These are phyloP conservation scores for Cirrhinus molitorella DNA, from an alignment of 2,797 vertebrate species.

Conservation along the genomic window DNA sequence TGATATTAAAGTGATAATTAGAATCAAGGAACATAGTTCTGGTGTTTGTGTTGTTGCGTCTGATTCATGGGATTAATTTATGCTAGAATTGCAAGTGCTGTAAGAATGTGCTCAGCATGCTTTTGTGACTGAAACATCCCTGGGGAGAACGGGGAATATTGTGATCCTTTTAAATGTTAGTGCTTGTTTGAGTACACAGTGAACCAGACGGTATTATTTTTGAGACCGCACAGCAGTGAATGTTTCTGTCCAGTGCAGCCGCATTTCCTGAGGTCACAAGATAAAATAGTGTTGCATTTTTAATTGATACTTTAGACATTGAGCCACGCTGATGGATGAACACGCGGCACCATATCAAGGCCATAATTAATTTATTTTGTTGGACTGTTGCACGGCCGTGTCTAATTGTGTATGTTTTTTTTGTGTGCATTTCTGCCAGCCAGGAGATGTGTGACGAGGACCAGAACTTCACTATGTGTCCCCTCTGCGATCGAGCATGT, in stretches of 20 bases:
- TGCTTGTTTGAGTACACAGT: background rate
- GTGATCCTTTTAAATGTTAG: slow-evolving; percentile 34
- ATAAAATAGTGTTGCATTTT: slow-evolving; percentile 35
- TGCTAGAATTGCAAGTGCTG: slow-evolving; percentile 2
- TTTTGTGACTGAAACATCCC: slow-evolving; percentile 17
- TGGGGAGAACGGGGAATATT: slow-evolving; percentile 4
- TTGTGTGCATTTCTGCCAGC: slow-evolving; percentile 72
- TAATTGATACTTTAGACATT: slow-evolving; percentile 36
- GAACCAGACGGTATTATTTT: background rate
- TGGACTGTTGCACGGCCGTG: slow-evolving; percentile 11
- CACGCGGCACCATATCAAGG: background rate
- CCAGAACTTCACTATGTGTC: slow-evolving; percentile 97
- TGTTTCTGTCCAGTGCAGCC: background rate
- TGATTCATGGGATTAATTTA: slow-evolving; percentile 17
- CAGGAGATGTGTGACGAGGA: slow-evolving; percentile 93
- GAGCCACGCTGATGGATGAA: slow-evolving; percentile 12
- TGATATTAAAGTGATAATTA: slow-evolving; percentile 16
- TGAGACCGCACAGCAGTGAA: background rate
- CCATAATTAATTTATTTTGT: slow-evolving; percentile 2
- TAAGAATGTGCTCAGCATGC: background rate
- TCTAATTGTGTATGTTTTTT: slow-evolving; percentile 30
- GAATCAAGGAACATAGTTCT: background rate
- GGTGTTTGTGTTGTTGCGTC: background rate
- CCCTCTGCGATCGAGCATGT: slow-evolving; percentile 93
- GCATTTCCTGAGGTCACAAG: background rate